phyloP scores from a whole-genome alignment of 2,888 invertebrate genomes.

The Ormyrus thymus region DNA sequence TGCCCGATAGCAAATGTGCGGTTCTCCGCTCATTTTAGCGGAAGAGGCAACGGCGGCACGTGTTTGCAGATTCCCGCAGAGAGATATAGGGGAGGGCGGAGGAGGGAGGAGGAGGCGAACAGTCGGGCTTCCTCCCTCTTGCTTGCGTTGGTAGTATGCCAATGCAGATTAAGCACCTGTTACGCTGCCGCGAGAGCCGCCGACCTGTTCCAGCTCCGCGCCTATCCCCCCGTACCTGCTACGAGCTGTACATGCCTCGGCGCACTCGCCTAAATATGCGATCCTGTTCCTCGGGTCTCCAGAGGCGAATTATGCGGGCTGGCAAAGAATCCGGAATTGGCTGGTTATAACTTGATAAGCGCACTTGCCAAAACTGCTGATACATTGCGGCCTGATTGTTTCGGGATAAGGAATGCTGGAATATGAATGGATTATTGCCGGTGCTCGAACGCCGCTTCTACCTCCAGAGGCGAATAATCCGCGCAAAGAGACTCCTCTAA shows the following conservation, averaged over 20 bases:
- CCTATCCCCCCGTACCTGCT: no score
- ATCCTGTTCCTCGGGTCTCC: no score
- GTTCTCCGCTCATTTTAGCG: slow-evolving; percentile 26
- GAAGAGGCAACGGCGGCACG: not conserved
- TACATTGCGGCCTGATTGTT: no score
- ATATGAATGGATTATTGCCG: no score
- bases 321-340: not conserved
- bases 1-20: slow-evolving; percentile 23
- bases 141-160: slow-evolving; percentile 37
- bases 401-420: no score
- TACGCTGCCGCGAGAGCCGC: slow-evolving; percentile 5
- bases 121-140: not conserved
- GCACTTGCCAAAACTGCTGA: no score
- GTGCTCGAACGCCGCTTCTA: no score
- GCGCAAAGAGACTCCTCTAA: no score
- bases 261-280: no score
- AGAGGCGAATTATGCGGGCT: not conserved
- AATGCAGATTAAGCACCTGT: slow-evolving; percentile 49
- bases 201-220: no score
- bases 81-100: not conserved
- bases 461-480: no score
- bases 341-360: not conserved
- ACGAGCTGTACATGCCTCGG: no score
- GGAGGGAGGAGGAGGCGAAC: not conserved
- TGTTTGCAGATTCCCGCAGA: slow-evolving; percentile 32